Evolutionary conservation across 1,140 invertebrate genomes (phyloP).

Genomic region (Penaeus indicus): DNA sequence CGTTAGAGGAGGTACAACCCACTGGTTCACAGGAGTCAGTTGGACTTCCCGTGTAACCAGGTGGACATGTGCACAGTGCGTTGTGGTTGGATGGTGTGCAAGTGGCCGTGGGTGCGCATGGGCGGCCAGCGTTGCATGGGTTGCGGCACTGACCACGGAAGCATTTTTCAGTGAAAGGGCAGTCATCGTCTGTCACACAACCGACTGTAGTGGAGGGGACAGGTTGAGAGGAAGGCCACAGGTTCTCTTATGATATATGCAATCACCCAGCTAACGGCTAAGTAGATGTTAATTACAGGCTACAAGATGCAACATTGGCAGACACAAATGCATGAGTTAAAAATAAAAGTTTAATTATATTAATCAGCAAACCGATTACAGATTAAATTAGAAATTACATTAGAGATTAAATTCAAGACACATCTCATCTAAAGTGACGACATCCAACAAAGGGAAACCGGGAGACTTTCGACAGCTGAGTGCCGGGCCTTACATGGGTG

Average conservation of each 20-base stretch:
- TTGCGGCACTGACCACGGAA: slow-evolving; percentile 77
- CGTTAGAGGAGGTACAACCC: slow-evolving; percentile 80
- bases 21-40: slow-evolving; percentile 80
- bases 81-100: slow-evolving; percentile 82
- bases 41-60: slow-evolving; percentile 70
- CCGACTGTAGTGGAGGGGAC: slow-evolving; percentile 85
- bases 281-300: slow-evolving; percentile 75
- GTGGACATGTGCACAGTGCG: slow-evolving; percentile 71
- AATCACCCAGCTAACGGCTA: slow-evolving; percentile 75
- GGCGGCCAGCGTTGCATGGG: slow-evolving; percentile 78
- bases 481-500: slow-evolving; percentile 73
- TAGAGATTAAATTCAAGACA: slow-evolving; percentile 81
- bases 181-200: slow-evolving; percentile 81
- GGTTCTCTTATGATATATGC: slow-evolving; percentile 69
- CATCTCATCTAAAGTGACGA: slow-evolving; percentile 80
- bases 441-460: slow-evolving; percentile 68
- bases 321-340: neutral
- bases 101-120: slow-evolving; percentile 81
- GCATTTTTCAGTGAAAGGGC: slow-evolving; percentile 83
- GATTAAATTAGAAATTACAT: slow-evolving; percentile 72
- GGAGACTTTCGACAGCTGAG: slow-evolving; percentile 68
- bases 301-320: slow-evolving; percentile 31
- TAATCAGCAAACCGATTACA: slow-evolving; percentile 59
- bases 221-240: slow-evolving; percentile 85
- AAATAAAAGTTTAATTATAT: slow-evolving; percentile 66